These are phyloP conservation scores for Parauchenoglanis punctatus DNA, from an alignment of 2,797 vertebrate genomes.

Conservation along the genomic window DNA sequence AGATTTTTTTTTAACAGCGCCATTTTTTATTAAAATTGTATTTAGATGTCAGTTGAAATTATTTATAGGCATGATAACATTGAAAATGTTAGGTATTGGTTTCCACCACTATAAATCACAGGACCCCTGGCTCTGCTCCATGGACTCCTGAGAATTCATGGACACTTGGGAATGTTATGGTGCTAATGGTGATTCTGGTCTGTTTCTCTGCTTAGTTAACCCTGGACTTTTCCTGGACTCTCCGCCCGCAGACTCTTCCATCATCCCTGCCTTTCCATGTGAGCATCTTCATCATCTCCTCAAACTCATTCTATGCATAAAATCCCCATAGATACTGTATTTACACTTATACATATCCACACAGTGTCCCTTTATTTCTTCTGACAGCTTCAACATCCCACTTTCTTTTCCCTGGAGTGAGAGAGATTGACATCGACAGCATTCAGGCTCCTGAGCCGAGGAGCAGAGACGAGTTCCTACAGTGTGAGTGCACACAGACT, in stretches of 20 bases:
- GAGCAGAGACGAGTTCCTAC: conserved; percentile 76
- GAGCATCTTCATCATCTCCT: conserved; percentile 47
- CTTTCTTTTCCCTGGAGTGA: conserved; percentile 63
- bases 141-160: not conserved
- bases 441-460: conserved; percentile 77
- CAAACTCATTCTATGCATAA: not conserved
- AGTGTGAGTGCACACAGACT: conserved; percentile 69
- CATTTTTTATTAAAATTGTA: not conserved
- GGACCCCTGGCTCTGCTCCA: not conserved
- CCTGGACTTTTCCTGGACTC: conserved; percentile 74
- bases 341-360: not conserved
- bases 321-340: too few species aligned
- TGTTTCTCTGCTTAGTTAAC: conserved; percentile 66
- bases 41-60: not conserved
- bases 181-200: not conserved
- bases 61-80: not conserved
- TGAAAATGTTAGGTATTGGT: not conserved
- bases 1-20: not conserved
- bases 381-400: not conserved
- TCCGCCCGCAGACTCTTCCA: conserved; percentile 48
- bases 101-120: not conserved
- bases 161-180: not conserved
- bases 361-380: not conserved
- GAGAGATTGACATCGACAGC: conserved; percentile 75
- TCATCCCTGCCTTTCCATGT: conserved; percentile 69